Conservation (phyloP, 2,888 invertebrate genomes). For the Drosophila quasianomalipes region DNA sequence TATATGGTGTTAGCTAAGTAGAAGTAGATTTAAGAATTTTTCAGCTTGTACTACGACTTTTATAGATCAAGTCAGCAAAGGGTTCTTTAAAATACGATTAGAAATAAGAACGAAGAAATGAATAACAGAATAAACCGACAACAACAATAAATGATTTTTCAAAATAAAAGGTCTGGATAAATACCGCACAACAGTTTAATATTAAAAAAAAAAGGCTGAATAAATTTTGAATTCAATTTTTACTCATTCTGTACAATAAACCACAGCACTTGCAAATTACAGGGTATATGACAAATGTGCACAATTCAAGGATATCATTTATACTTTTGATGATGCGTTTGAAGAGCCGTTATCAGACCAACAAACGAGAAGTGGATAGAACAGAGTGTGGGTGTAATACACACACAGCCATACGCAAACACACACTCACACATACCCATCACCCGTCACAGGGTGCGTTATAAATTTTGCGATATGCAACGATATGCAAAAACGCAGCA, state of each 20-base stretch:
- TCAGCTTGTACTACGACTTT: neutral
- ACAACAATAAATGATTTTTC: too few species aligned
- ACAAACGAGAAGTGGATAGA: conserved; percentile 1
- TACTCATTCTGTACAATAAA: neutral
- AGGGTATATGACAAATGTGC: conserved; percentile 35
- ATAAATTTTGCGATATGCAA: conserved; percentile 46
- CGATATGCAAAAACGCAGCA: conserved; percentile 45
- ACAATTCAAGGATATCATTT: conserved; percentile 19
- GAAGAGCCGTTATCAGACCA: conserved; percentile 42
- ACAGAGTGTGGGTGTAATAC: neutral
- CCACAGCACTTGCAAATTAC: neutral
- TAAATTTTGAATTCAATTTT: neutral
- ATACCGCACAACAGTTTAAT: neutral
- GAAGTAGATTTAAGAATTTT: neutral
- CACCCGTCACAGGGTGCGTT: conserved; percentile 10
- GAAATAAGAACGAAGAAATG: neutral
- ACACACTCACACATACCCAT: neutral
- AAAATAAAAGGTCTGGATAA: neutral
- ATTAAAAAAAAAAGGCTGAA: neutral
- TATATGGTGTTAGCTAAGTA: neutral
- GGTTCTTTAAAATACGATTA: neutral
- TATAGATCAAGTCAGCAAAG: neutral
- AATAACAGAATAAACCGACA: neutral
- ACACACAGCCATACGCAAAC: neutral
- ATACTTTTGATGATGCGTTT: conserved; percentile 37